Evolutionary conservation across 1,140 invertebrate species (phyloP).

Genomic region (Macrocentrus cingulum): DNA sequence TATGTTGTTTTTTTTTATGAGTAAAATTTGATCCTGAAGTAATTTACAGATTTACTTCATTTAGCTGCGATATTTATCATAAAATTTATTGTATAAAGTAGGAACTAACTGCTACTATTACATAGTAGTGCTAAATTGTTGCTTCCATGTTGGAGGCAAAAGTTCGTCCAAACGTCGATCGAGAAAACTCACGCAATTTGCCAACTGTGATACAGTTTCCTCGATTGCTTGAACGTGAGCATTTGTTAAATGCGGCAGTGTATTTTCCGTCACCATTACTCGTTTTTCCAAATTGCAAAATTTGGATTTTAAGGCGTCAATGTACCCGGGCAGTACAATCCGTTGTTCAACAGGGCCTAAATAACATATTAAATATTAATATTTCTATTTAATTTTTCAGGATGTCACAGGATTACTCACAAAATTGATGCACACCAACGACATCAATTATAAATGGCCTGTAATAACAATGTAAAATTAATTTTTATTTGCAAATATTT

Average conservation of each 20-base stretch:
- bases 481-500: slow-evolving; percentile 2
- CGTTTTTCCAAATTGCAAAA: slow-evolving; percentile 40
- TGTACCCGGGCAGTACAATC: slow-evolving; percentile 41
- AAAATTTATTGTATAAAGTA: no score
- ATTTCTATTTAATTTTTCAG: neutral
- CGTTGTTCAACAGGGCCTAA: slow-evolving; percentile 44
- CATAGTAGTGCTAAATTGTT: slow-evolving; percentile 30
- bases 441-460: slow-evolving; percentile 50
- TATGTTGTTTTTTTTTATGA: no score
- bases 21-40: neutral
- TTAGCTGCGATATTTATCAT: no score
- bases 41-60: neutral
- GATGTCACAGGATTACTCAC: slow-evolving; percentile 38
- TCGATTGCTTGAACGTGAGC: slow-evolving; percentile 39
- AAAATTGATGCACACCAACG: slow-evolving; percentile 48
- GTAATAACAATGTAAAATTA: slow-evolving; percentile 25
- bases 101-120: no score
- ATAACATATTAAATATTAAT: slow-evolving; percentile 13
- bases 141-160: slow-evolving; percentile 44
- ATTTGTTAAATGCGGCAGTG: slow-evolving; percentile 33
- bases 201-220: slow-evolving; percentile 38
- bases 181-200: slow-evolving; percentile 45
- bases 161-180: slow-evolving; percentile 47
- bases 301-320: slow-evolving; percentile 42
- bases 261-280: slow-evolving; percentile 36